These are phyloP conservation scores for Heliornis fulica DNA, from an alignment of 2,113 vertebrate species.

Conservation along the genomic window DNA sequence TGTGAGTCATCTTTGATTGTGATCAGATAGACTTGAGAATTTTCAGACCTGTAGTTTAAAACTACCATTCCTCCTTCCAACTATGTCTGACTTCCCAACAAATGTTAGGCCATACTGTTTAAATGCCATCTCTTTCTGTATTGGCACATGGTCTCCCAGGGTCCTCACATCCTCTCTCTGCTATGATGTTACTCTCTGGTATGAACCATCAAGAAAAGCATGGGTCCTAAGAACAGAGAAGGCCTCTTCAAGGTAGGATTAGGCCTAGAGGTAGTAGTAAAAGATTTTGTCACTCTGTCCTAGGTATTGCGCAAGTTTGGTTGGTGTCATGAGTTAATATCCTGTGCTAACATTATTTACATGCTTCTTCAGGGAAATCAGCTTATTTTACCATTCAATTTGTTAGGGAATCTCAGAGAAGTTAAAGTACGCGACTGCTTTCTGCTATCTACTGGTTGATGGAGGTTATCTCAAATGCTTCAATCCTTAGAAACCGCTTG, in stretches of 20 bases:
- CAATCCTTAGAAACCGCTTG: constrained; percentile 73
- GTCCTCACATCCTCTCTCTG: neutral
- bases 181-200: neutral
- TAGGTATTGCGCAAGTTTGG: neutral
- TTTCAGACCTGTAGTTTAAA: neutral
- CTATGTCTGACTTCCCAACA: neutral
- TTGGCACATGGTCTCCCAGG: neutral
- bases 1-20: neutral
- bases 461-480: neutral
- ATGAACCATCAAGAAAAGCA: neutral
- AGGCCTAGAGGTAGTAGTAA: neutral
- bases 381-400: neutral
- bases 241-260: neutral
- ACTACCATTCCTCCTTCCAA: neutral
- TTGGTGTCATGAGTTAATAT: neutral
- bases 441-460: neutral
- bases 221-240: neutral
- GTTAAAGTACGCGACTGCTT: neutral
- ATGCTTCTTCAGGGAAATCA: neutral
- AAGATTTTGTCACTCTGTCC: neutral
- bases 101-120: neutral
- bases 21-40: neutral
- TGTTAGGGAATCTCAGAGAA: neutral
- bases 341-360: neutral
- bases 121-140: neutral